Conservation (phyloP, 2,113 vertebrate species). For the Empidonax traillii region DNA sequence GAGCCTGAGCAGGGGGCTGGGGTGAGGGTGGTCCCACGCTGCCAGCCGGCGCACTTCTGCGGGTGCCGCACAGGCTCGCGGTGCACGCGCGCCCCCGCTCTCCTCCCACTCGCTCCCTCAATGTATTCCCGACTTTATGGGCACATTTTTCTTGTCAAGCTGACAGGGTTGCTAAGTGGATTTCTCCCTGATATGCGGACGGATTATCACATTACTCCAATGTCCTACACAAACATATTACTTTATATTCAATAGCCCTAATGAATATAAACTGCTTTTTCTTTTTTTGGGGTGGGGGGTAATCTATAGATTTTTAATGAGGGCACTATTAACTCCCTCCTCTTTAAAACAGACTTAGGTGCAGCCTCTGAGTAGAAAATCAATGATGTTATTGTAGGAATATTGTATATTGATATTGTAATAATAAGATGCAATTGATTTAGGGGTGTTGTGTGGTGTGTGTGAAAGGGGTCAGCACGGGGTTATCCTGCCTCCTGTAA, state of each 20-base stretch:
- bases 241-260: slow-evolving; percentile 88
- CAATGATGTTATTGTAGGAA: slow-evolving; percentile 85
- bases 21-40: not conserved
- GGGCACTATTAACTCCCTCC: slow-evolving; percentile 65
- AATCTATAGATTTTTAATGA: slow-evolving; percentile 85
- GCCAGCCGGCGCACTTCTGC: fast-evolving
- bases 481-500: slow-evolving; percentile 48
- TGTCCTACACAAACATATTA: slow-evolving; percentile 82
- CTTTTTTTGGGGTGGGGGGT: slow-evolving; percentile 69
- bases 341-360: slow-evolving; percentile 63
- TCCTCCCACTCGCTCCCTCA: not conserved
- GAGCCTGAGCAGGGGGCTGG: not conserved
- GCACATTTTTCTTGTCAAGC: slow-evolving; percentile 75
- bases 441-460: slow-evolving; percentile 28
- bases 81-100: not conserved
- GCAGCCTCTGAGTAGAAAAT: slow-evolving; percentile 75
- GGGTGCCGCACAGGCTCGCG: not conserved
- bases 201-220: slow-evolving; percentile 81
- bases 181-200: slow-evolving; percentile 78
- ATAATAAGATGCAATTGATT: slow-evolving; percentile 81
- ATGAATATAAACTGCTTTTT: slow-evolving; percentile 92
- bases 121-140: slow-evolving; percentile 65
- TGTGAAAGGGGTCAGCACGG: slow-evolving; percentile 47
- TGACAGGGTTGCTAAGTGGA: slow-evolving; percentile 78
- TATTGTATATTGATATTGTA: slow-evolving; percentile 80